A percentile compares a stretch with the other conserved stretches of the same genome.
These are phyloP conservation scores for Hydrozoanthus gracilis DNA, from an alignment of 92 coral and sea anemone genomes.

Conservation along the genomic window DNA sequence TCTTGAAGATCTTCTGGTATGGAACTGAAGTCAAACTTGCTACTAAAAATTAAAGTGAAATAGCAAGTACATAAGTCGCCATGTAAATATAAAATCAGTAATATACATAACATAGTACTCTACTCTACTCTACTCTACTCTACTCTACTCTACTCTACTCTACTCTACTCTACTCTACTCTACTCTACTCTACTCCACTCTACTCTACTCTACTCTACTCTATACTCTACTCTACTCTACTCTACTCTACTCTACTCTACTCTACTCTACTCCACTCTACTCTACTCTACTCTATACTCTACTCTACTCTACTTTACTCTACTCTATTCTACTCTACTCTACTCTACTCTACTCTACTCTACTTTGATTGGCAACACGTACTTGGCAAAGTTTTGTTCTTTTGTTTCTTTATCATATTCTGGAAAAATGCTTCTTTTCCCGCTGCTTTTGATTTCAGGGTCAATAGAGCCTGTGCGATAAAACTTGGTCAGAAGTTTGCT, in stretches of 20 bases:
- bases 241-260: neutral
- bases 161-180: neutral
- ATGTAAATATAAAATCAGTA: neutral
- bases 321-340: neutral
- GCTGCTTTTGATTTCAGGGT: constrained; percentile 17
- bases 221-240: neutral
- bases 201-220: neutral
- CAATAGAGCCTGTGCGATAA: constrained; percentile 40
- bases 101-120: neutral
- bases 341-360: neutral
- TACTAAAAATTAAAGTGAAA: neutral
- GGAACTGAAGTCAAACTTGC: neutral
- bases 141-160: neutral
- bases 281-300: neutral
- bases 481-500: constrained; percentile 33
- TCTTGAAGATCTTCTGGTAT: constrained; percentile 35
- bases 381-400: neutral
- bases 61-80: no score
- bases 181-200: neutral
- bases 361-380: neutral
- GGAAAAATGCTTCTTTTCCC: constrained; percentile 1
- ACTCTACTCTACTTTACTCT: neutral
- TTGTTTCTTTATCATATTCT: neutral
- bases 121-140: neutral
- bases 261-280: neutral